Evolutionary conservation across 2,888 invertebrate species (phyloP).

Genomic region (Lamellibrachia columna): DNA sequence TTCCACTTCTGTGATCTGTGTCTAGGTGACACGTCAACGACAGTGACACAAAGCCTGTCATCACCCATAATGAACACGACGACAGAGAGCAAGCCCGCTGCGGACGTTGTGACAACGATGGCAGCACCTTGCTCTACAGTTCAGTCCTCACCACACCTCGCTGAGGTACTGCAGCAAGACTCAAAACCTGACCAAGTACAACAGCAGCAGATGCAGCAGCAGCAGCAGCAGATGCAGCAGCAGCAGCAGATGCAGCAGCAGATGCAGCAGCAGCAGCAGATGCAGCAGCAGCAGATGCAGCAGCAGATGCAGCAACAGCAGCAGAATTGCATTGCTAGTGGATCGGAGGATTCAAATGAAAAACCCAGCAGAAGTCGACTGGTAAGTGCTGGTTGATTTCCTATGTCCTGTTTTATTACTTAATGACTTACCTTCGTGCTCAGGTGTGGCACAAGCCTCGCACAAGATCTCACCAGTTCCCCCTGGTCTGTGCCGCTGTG

Average conservation of each 20-base stretch:
- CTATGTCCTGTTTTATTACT: not conserved
- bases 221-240: not conserved
- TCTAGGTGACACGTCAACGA: conserved; percentile 41
- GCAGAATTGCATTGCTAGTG: not conserved
- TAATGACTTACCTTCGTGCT: too few species aligned
- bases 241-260: not conserved
- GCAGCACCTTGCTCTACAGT: not conserved
- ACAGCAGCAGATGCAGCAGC: too few species aligned
- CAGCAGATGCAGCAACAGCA: not conserved
- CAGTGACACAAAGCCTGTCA: conserved; percentile 58
- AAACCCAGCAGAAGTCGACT: not conserved
- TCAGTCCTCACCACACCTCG: not conserved
- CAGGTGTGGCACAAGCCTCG: too few species aligned
- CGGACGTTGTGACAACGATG: not conserved
- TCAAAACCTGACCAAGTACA: not conserved
- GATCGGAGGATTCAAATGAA: not conserved
- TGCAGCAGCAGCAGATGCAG: not conserved
- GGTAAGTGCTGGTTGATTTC: not conserved
- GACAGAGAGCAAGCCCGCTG: conserved; percentile 38
- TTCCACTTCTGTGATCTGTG: not conserved
- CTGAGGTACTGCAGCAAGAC: not conserved
- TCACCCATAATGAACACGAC: conserved; percentile 53
- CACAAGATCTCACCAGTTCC: too few species aligned
- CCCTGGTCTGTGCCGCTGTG: too few species aligned
- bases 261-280: not conserved